Evolutionary conservation across 2,113 vertebrate genomes (phyloP).

Genomic region (Stomatorhinus ivindoensis): DNA sequence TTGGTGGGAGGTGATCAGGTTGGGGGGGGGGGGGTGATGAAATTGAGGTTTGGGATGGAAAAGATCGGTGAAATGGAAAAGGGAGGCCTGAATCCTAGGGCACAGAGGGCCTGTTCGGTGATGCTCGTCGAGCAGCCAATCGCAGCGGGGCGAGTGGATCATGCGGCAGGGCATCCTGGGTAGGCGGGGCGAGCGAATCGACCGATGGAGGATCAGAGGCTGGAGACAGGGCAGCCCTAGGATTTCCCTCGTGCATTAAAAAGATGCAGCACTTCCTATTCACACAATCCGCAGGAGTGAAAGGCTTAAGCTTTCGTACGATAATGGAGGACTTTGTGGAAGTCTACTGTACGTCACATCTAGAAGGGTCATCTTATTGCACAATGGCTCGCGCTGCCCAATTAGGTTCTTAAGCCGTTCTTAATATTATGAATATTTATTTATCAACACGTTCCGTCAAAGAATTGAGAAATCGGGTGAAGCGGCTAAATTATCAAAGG

Average conservation of each 20-base stretch:
- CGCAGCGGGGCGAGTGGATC: neutral
- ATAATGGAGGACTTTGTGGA: neutral
- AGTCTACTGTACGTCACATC: neutral
- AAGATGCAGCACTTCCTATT: neutral
- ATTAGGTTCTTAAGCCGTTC: neutral
- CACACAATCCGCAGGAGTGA: neutral
- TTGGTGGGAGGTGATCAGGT: constrained; percentile 19
- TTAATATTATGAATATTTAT: neutral
- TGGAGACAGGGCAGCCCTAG: neutral
- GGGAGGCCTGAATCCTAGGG: constrained; percentile 46
- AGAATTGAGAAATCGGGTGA: neutral
- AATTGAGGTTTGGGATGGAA: constrained; percentile 38
- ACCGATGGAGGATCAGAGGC: neutral
- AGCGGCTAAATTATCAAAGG: neutral
- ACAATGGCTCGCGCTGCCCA: neutral
- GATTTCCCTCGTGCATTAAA: neutral
- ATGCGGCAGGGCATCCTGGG: neutral
- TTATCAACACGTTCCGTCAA: neutral
- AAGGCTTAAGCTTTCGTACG: neutral
- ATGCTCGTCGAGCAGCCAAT: constrained; percentile 15
- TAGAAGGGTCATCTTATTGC: neutral
- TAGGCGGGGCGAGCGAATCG: neutral
- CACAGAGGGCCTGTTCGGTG: neutral
- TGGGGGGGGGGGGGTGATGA: constrained; percentile 26
- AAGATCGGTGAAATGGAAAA: constrained; percentile 69